phyloP scores from a whole-genome alignment of 2,113 vertebrate genomes.

The Salminus brasiliensis region DNA sequence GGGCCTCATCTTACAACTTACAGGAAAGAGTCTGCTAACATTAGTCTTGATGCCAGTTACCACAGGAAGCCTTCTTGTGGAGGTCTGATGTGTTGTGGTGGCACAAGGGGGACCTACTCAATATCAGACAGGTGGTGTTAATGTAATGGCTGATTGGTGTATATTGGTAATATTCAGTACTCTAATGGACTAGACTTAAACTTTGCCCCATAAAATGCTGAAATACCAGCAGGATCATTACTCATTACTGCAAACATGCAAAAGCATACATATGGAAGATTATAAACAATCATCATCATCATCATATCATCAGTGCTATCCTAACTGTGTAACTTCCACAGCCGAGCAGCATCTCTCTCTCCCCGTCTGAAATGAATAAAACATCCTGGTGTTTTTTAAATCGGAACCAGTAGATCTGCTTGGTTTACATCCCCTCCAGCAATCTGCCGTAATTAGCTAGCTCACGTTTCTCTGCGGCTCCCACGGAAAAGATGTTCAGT shows the following conservation, averaged over 20 bases:
- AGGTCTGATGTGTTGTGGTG: no score
- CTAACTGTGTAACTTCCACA: slow-evolving; percentile 47
- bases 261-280: background rate
- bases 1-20: no score
- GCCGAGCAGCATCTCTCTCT: slow-evolving; percentile 52
- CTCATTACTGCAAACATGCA: background rate
- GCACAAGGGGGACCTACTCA: no score
- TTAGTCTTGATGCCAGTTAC: no score
- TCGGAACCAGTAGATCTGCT: slow-evolving; percentile 65
- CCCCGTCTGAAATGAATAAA: slow-evolving; percentile 67
- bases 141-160: no score
- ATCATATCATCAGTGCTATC: background rate
- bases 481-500: slow-evolving; percentile 64
- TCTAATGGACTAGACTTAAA: no score
- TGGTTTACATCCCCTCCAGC: slow-evolving; percentile 64
- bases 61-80: no score
- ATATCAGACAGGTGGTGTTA: no score
- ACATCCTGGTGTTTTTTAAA: slow-evolving; percentile 58
- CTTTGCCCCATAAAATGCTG: no score
- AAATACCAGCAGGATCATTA: background rate
- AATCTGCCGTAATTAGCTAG: slow-evolving; percentile 71
- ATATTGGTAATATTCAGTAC: no score
- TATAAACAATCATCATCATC: background rate
- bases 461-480: slow-evolving; percentile 66
- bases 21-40: no score